phyloP scores from a whole-genome alignment of 2,113 vertebrate species.

The Pavo muticus region DNA sequence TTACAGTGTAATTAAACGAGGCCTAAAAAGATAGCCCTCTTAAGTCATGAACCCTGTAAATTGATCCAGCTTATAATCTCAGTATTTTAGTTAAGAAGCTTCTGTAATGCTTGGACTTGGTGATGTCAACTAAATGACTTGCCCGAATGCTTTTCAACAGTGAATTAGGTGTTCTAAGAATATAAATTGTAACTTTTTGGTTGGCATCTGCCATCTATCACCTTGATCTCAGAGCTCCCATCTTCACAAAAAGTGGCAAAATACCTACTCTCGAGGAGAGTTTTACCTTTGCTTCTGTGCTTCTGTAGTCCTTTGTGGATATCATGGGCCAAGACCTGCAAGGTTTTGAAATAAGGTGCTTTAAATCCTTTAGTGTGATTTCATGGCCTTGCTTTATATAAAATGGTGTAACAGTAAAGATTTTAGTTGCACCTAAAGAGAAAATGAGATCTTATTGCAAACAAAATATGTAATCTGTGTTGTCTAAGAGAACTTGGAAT shows the following conservation, averaged over 20 bases:
- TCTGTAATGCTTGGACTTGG: background rate
- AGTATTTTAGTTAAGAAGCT: background rate
- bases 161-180: background rate
- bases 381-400: background rate
- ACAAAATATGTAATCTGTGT: background rate
- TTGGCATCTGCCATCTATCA: background rate
- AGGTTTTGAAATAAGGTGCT: background rate
- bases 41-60: background rate
- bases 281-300: fast-evolving
- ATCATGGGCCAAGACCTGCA: background rate
- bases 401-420: background rate
- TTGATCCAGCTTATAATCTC: background rate
- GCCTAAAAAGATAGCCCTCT: background rate
- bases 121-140: background rate
- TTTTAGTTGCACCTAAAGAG: background rate
- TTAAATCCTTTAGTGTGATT: background rate
- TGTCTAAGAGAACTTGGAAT: background rate
- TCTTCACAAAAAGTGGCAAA: background rate
- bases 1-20: background rate
- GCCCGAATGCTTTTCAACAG: background rate
- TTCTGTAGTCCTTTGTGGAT: fast-evolving
- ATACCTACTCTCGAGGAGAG: background rate
- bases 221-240: background rate
- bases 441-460: background rate
- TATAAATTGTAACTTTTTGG: background rate